These are phyloP conservation scores for Anolis apletophallus DNA, from an alignment of 2,797 vertebrate genomes.

Conservation along the genomic window DNA sequence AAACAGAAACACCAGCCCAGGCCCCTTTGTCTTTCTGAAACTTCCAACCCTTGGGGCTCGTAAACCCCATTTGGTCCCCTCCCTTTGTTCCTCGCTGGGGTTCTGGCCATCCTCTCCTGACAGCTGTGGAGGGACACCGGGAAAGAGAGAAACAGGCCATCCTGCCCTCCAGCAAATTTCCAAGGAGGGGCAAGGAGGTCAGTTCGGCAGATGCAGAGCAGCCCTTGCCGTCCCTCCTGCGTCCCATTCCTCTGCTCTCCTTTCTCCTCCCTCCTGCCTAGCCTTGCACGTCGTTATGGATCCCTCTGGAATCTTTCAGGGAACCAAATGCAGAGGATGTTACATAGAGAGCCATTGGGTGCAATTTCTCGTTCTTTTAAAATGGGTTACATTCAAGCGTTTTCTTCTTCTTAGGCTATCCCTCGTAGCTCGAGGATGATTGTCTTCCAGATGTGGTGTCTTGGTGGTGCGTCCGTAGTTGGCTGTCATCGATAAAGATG, in stretches of 20 bases:
- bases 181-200: conserved; percentile 11
- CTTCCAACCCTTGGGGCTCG: background rate
- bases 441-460: no score
- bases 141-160: background rate
- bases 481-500: no score
- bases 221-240: rapidly evolving
- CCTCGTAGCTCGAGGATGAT: no score
- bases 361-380: background rate
- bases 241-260: background rate
- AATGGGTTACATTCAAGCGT: background rate
- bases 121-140: background rate
- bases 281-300: background rate
- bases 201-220: conserved; percentile 1
- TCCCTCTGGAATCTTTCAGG: background rate
- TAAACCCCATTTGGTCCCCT: background rate
- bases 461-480: no score
- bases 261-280: background rate
- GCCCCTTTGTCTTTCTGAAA: background rate
- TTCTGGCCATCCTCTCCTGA: conserved; percentile 26
- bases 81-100: background rate
- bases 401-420: no score
- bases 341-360: background rate
- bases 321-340: background rate
- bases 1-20: background rate
- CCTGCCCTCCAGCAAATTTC: conserved; percentile 11